phyloP scores from a whole-genome alignment of 2,797 vertebrate genomes.

The Fistularia commersonii region DNA sequence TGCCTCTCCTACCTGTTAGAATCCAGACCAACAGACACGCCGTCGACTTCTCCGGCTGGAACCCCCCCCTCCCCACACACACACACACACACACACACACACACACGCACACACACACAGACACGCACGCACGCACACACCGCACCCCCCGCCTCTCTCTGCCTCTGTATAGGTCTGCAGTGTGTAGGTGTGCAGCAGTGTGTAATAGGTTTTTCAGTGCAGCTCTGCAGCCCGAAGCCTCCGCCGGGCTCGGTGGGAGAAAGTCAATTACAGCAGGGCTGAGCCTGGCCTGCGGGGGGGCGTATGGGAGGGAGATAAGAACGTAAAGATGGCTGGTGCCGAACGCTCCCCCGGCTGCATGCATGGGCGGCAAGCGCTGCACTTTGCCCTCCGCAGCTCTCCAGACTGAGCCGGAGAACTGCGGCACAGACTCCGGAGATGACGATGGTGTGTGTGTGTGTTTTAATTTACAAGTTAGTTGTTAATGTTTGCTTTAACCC shows the following conservation, averaged over 20 bases:
- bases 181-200: conserved; percentile 63
- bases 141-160: background rate
- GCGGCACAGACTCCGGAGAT: conserved; percentile 10
- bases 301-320: conserved; percentile 82
- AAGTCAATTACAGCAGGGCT: conserved; percentile 85
- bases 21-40: conserved; percentile 38
- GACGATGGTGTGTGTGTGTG: too few species aligned
- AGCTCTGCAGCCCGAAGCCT: conserved; percentile 77
- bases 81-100: too few species aligned
- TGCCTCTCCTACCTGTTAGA: conserved; percentile 30
- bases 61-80: too few species aligned
- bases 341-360: conserved; percentile 34
- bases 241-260: conserved; percentile 78
- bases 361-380: conserved; percentile 45
- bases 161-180: conserved; percentile 35
- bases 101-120: background rate
- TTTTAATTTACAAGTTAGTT: background rate
- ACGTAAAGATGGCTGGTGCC: conserved; percentile 74
- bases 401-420: conserved; percentile 29
- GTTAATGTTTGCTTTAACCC: too few species aligned
- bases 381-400: conserved; percentile 45
- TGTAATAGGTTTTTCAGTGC: conserved; percentile 75
- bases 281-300: conserved; percentile 82
- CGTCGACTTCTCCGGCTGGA: too few species aligned
- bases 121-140: background rate